Conservation (phyloP, 1,140 invertebrate species). For the Phocides pigmalion region DNA sequence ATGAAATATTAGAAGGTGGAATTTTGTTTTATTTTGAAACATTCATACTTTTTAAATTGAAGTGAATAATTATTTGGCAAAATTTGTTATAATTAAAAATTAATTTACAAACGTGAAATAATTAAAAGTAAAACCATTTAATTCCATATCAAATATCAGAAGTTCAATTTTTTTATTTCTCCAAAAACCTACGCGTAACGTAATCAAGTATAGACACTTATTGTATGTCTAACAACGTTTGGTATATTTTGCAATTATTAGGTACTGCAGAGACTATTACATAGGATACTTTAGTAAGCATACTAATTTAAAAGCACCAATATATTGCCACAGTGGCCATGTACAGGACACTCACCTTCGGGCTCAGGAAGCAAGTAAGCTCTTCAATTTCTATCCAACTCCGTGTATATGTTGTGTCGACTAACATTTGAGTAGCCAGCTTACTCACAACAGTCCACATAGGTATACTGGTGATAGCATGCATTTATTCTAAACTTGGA, state of each 20-base stretch:
- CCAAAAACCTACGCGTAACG: too few relatives aligned
- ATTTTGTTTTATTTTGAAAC: neutral
- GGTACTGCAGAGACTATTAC: neutral
- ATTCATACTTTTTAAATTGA: neutral
- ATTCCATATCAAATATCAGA: too few relatives aligned
- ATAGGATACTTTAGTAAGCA: neutral
- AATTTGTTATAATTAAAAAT: too few relatives aligned
- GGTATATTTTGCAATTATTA: neutral
- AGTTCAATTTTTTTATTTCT: neutral
- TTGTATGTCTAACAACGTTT: too few relatives aligned
- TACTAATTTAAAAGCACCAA: constrained; percentile 6
- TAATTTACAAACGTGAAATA: too few relatives aligned
- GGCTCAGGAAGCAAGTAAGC: constrained; percentile 60
- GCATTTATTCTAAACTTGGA: constrained; percentile 43
- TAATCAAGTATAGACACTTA: too few relatives aligned
- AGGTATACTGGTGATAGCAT: constrained; percentile 59
- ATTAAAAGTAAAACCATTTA: too few relatives aligned
- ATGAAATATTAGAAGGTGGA: neutral
- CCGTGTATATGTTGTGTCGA: constrained; percentile 64
- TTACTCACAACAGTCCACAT: constrained; percentile 68
- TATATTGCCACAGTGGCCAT: constrained; percentile 7
- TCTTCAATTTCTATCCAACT: constrained; percentile 43
- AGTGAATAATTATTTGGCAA: too few relatives aligned
- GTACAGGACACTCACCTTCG: constrained; percentile 37
- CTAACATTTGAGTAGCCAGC: constrained; percentile 70